phyloP scores from a whole-genome alignment of 2,888 invertebrate species.

The Volucella inflata region DNA sequence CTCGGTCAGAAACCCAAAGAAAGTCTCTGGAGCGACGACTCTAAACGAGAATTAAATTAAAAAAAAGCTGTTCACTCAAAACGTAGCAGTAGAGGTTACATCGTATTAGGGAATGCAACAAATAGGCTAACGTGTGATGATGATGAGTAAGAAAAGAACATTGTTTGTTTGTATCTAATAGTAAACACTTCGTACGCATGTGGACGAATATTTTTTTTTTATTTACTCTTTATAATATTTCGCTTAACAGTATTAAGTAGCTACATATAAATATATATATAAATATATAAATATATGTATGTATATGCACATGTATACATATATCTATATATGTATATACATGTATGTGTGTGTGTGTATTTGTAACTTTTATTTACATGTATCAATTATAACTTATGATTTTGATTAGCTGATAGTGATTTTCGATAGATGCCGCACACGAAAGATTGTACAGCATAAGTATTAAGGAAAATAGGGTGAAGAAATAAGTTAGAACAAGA shows the following conservation, averaged over 20 bases:
- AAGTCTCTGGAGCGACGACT: too few species aligned
- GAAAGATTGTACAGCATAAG: conserved; percentile 39
- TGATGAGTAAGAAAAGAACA: conserved; percentile 2
- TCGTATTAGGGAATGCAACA: too few species aligned
- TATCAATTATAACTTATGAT: conserved; percentile 68
- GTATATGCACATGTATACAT: conserved; percentile 70
- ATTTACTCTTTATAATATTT: conserved; percentile 70
- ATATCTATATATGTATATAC: conserved; percentile 63
- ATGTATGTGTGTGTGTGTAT: conserved; percentile 69
- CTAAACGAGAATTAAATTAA: too few species aligned
- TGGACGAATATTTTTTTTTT: conserved; percentile 74
- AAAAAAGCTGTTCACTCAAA: too few species aligned
- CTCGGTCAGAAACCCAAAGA: too few species aligned
- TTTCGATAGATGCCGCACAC: conserved; percentile 54
- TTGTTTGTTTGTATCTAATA: conserved; percentile 20
- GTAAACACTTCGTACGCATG: conserved; percentile 55
- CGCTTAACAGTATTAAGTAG: conserved; percentile 74
- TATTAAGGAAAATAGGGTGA: conserved; percentile 34
- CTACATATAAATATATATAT: conserved; percentile 75
- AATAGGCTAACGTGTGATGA: neutral
- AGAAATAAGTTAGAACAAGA: conserved; percentile 70
- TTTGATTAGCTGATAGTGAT: conserved; percentile 74
- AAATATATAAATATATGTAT: conserved; percentile 64
- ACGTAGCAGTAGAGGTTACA: too few species aligned
- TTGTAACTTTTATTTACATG: conserved; percentile 72